Evolutionary conservation across 2,888 invertebrate species (phyloP).

Genomic region (Eupithecia inturbata): DNA sequence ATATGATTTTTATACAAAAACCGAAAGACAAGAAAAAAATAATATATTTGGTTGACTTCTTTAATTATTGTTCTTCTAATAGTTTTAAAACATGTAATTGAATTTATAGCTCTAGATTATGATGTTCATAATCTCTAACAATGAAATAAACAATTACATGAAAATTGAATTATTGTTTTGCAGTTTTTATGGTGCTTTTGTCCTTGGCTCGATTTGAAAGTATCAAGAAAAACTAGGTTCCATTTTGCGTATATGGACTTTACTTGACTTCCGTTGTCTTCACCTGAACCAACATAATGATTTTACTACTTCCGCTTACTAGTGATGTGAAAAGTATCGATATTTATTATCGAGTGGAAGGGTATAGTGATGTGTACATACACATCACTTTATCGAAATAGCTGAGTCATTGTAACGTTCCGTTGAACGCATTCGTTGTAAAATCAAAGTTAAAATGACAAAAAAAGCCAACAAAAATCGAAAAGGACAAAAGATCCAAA

Average conservation of each 20-base stretch:
- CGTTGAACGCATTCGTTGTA: slow-evolving; percentile 40
- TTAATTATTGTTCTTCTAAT: no score
- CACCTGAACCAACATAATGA: slow-evolving; percentile 20
- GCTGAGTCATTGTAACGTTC: slow-evolving; percentile 44
- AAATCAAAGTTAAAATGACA: neutral
- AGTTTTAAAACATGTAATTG: neutral
- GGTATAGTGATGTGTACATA: slow-evolving; percentile 56
- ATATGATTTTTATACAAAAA: slow-evolving; percentile 28
- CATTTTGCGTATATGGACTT: neutral
- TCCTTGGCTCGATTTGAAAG: neutral
- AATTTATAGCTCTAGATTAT: neutral
- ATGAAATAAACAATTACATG: neutral
- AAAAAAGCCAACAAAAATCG: neutral
- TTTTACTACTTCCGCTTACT: slow-evolving; percentile 48
- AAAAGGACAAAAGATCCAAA: neutral
- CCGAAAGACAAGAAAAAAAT: no score
- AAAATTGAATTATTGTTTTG: neutral
- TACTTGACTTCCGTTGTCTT: slow-evolving; percentile 34
- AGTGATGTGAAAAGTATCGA: slow-evolving; percentile 48
- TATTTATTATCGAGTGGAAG: slow-evolving; percentile 46
- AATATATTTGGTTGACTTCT: neutral
- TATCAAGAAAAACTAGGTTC: neutral
- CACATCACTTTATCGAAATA: no score
- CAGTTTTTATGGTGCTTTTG: neutral
- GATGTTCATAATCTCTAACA: neutral